Evolutionary conservation across 2,797 vertebrate genomes (phyloP).

Genomic region (Syngnathus acus): DNA sequence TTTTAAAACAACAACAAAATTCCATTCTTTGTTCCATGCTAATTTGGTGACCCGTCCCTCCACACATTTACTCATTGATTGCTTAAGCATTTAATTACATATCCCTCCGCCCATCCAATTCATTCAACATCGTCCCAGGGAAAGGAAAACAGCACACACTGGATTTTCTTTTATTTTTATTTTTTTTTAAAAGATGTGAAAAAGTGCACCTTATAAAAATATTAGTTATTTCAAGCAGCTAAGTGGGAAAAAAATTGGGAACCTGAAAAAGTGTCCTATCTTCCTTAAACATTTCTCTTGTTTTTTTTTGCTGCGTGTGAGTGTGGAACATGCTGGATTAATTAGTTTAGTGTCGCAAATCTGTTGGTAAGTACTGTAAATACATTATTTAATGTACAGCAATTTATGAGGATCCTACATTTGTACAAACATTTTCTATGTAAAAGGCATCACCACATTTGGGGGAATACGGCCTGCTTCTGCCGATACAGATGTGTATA

Average conservation of each 20-base stretch:
- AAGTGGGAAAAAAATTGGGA: conserved; percentile 27
- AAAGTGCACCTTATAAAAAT: conserved; percentile 51
- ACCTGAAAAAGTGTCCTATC: conserved; percentile 57
- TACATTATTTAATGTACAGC: conserved; percentile 76
- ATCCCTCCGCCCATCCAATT: no score
- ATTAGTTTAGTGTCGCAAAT: conserved; percentile 37
- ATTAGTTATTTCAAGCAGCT: conserved; percentile 9
- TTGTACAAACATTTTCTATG: conserved; percentile 76
- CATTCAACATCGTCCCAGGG: conserved; percentile 3
- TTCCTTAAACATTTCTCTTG: conserved; percentile 57
- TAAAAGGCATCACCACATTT: conserved; percentile 64
- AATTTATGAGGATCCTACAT: conserved; percentile 66
- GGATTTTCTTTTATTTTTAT: conserved; percentile 4
- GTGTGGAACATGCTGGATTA: conserved; percentile 35
- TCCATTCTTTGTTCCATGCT: neutral
- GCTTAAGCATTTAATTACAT: neutral
- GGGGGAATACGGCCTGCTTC: conserved; percentile 68
- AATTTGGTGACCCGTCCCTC: neutral
- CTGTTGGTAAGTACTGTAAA: conserved; percentile 62
- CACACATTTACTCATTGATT: neutral
- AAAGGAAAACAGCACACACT: neutral
- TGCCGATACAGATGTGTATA: conserved; percentile 71
- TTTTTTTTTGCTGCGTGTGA: conserved; percentile 30
- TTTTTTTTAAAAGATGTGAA: conserved; percentile 34
- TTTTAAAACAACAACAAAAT: neutral